Base-by-base conservation (phyloP, 2,888 invertebrate genomes). In the Dynastes maya region DNA sequence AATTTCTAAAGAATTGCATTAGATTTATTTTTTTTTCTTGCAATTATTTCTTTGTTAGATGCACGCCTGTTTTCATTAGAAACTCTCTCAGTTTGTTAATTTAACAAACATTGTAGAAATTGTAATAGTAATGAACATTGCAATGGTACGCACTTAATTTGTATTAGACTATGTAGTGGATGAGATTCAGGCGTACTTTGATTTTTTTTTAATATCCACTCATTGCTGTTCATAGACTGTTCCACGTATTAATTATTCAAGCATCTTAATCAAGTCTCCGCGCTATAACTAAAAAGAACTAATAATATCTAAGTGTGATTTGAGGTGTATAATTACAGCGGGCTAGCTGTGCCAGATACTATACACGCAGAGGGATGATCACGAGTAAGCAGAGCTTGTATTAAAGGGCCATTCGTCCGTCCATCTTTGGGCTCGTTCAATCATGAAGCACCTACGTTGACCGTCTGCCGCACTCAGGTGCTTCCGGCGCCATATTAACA, bases 381-480 rank as follows among this genome's bases (percentile, higher is more conserved):
- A 77, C 80, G 80, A 79, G 78, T 76, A 80, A 80, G 79, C 75
- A 79, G 80, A 70, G 80, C 79, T 71, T 78, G 78, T 75, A 81
- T 82, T 82, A 83, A 82, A 81, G 78, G 80, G 74, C 79, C 75
- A 72, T 76, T 78, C 67, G 65, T 79, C 79, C 80, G 78, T 81
- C 79, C 77, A 72, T 79, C 58, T 58, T 72, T 72, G 16, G 72
- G 61, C 45, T 75, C 67, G 51, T 79, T 80, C 71, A 45, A 67
- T 80, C 76, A 79, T 78, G 76, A 78, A 71, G 78, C 79, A 45
- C 58, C 61, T 72, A 40, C 72, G 45, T 61, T 72, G 72, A 72
- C 72, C 58, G 72, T 72, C 72, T 61, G 72, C 68, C 40, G 45
- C 75, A 76, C 65, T 78, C 77, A 72, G 72, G 72, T 72, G 61